Base-by-base conservation (phyloP, 2,888 invertebrate species). In the Volucella inanis region DNA sequence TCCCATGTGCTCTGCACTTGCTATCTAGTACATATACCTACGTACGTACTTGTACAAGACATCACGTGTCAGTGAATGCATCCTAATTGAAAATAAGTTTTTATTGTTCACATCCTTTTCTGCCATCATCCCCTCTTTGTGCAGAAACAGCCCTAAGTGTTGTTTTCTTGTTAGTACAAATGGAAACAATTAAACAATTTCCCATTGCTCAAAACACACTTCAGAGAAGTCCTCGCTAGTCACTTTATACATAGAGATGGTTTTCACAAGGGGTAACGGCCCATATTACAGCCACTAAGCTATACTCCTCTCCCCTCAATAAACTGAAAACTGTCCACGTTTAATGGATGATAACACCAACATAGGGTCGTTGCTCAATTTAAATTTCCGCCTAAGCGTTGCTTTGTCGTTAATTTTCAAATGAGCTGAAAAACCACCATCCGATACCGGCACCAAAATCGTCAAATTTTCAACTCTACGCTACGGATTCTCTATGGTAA, bases 181-280 rank as follows among this genome's bases (percentile, higher is more conserved):
- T 88, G 88, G 87, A 88, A 88, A 88, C 88, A 88, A 88, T 88
- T 88, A 88, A 87, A 83, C 87, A 88, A 88, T 88, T 88, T 88
- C 88, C 87, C 87, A 88, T 87, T 79, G 83, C 78, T 77, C 85
- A 72, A 67, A 67, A 81, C 65, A 80, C 71, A 76, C 71, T 72
- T 75, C 84, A 80, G 22, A 78, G 78, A 45, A 70, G 31, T 64
- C 43, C 57, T 41, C 45, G 45, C 18, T 18, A 22, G 54, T 61
- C 68, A 61, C 68, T 72, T 67, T 61, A 31, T 61, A 49, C 55
- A 31, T 31, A 31, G 31, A 55, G 70, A 45, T 49, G 59, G 61
- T 82, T 77, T 65, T 61, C 82, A 72, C 41, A 54, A 70, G 71
- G 85, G 76, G 70, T 59, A 54, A 71, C 39, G 38, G 83, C 81